Base-by-base conservation (phyloP, 2,888 invertebrate species). In the Abrostola triplasia region DNA sequence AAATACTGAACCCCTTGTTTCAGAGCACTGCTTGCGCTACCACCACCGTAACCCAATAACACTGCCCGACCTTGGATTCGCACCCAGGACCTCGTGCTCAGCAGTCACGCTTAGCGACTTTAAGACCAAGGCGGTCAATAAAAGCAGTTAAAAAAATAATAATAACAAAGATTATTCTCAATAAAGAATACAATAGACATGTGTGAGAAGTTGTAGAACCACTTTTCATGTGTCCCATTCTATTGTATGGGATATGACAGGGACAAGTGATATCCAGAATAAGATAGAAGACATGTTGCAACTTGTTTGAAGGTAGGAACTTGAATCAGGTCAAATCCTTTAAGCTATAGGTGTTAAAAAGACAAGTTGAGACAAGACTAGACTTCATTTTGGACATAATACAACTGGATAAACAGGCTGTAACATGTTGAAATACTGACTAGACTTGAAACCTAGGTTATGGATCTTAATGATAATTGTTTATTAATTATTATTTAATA, bases 221-320 rank as follows among this genome's bases (percentile, higher is more conserved):
- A 47, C 9, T 47, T 9, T 24, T 8, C 9, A 41, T n/a, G 0
- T n/a, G 9, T 47, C 44, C 13, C 44, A 24, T 47, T 47, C 24
- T 9, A 24, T 47, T 4, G 24, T 24, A 47, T 13, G 8, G 24
- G 9, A 24, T 0, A 47, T 7, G 24, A 47, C 8, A 24, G 44
- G 10, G 44, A 47, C 44, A 47, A 10, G 44, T 47, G 44, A 47
- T 47, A 24, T 47, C 44, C 44, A 47, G 44, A 47, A 47, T 2
- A 8, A 13, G 6, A 44, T 13, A 47, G 24, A 47, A 7, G 44
- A 47, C 44, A 47, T 24, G 44, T 47, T 9, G 13, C 13, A 47
- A 13, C 44, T 24, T 13, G 44, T 47, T 47, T 24, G 13, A 47
- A 13, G 24, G 13, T 24, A 8, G 44, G 7, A 2, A 8, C 1